Percentiles rank a stretch among this genome's conserved stretches.
Evolutionary conservation across 2,888 invertebrate genomes (phyloP).

Genomic region (Antheraea assamensis): DNA sequence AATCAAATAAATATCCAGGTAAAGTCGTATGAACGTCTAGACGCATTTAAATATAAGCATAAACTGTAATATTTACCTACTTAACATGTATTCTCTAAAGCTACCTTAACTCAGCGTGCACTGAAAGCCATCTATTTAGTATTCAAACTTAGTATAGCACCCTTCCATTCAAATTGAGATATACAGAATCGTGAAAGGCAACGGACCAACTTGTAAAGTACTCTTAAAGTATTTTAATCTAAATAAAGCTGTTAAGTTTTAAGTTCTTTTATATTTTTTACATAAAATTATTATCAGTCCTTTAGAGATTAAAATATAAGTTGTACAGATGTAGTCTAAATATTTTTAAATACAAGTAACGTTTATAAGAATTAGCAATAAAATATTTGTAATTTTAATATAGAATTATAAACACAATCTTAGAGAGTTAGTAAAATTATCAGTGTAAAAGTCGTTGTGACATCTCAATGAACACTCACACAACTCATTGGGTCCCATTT

Average conservation of each 20-base stretch:
- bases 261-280: neutral
- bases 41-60: neutral
- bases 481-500: slow-evolving; percentile 41
- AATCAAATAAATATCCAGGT: neutral
- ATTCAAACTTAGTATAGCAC: slow-evolving; percentile 58
- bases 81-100: neutral
- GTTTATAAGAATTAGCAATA: neutral
- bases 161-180: slow-evolving; percentile 62
- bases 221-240: slow-evolving; percentile 33
- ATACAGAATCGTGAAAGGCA: slow-evolving; percentile 51
- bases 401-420: neutral
- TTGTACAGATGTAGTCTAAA: neutral
- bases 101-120: neutral
- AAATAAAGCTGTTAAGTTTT: slow-evolving; percentile 30
- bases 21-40: neutral
- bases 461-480: slow-evolving; percentile 41
- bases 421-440: neutral
- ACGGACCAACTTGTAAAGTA: slow-evolving; percentile 38
- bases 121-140: slow-evolving; percentile 54
- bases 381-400: neutral
- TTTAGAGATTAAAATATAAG: neutral
- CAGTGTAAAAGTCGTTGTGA: slow-evolving; percentile 28
- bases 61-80: neutral
- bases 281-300: neutral
- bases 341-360: neutral